phyloP scores from a whole-genome alignment of 2,888 invertebrate species.

The Eilema depressum region DNA sequence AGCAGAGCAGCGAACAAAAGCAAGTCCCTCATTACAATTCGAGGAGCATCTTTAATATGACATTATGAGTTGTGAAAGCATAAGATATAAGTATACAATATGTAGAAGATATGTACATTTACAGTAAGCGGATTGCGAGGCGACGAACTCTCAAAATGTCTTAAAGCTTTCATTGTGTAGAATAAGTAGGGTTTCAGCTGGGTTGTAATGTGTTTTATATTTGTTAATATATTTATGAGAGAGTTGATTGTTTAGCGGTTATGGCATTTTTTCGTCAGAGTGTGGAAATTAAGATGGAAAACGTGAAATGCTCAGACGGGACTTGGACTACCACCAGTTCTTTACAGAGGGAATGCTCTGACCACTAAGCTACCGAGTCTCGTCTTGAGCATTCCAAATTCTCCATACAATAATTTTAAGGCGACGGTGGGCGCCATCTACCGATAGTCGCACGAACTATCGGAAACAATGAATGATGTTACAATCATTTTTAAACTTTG shows the following conservation, averaged over 20 bases:
- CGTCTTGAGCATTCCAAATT: too few relatives aligned
- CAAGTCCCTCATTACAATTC: conserved; percentile 42
- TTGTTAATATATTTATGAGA: conserved; percentile 6
- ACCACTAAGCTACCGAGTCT: too few relatives aligned
- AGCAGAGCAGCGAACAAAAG: conserved; percentile 19
- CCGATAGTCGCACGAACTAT: too few relatives aligned
- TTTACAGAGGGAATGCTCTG: too few relatives aligned
- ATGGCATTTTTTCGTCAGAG: background rate
- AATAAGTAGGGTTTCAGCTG: conserved; percentile 18
- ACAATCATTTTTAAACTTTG: too few relatives aligned
- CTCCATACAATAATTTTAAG: too few relatives aligned
- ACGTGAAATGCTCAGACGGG: too few relatives aligned
- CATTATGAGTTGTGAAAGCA: conserved; percentile 33
- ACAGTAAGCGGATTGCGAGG: conserved; percentile 44
- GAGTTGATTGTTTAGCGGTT: background rate
- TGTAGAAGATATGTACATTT: conserved; percentile 29
- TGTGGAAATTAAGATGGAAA: too few relatives aligned
- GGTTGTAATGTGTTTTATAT: conserved; percentile 11
- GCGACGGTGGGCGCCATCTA: too few relatives aligned
- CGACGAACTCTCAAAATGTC: conserved; percentile 21
- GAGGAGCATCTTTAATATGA: conserved; percentile 43
- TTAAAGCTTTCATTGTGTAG: conserved; percentile 22
- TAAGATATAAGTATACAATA: conserved; percentile 11
- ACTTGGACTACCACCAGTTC: too few relatives aligned
- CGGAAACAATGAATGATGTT: too few relatives aligned